phyloP scores from a whole-genome alignment of 2,888 invertebrate species.

The Octonoba sinensis region DNA sequence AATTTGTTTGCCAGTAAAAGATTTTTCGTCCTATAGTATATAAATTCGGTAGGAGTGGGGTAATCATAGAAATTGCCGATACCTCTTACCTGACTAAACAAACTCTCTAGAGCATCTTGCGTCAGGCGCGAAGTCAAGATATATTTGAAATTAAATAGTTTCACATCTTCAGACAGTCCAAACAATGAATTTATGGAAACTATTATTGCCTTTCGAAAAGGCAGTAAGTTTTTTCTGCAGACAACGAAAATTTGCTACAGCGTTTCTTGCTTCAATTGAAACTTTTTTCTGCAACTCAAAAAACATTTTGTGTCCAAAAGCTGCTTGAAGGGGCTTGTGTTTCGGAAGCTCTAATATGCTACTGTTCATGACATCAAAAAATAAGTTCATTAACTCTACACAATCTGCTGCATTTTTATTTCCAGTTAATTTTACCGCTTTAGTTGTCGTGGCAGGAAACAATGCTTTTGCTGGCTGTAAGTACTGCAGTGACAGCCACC shows the following conservation, averaged over 20 bases:
- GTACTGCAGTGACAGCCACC: too few relatives aligned
- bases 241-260: neutral
- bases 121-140: too few relatives aligned
- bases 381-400: neutral
- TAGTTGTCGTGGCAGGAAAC: neutral
- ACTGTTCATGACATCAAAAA: constrained; percentile 15
- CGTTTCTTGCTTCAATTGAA: neutral
- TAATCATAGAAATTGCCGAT: too few relatives aligned
- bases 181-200: neutral
- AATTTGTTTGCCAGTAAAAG: too few relatives aligned
- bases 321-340: constrained; percentile 1
- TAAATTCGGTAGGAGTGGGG: too few relatives aligned
- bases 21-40: too few relatives aligned
- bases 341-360: neutral
- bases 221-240: neutral
- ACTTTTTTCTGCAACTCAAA: neutral
- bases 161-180: neutral
- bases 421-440: neutral
- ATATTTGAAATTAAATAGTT: too few relatives aligned
- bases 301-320: neutral
- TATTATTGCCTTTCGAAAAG: constrained; percentile 7
- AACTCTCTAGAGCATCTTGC: too few relatives aligned
- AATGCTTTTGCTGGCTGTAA: constrained; percentile 1
- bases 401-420: constrained; percentile 2
- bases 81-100: too few relatives aligned